Percentiles rank a stretch among this genome's conserved stretches.
Evolutionary conservation across 2,888 invertebrate species (phyloP).

Genomic region (Bursaphelenchus okinawaensis): DNA sequence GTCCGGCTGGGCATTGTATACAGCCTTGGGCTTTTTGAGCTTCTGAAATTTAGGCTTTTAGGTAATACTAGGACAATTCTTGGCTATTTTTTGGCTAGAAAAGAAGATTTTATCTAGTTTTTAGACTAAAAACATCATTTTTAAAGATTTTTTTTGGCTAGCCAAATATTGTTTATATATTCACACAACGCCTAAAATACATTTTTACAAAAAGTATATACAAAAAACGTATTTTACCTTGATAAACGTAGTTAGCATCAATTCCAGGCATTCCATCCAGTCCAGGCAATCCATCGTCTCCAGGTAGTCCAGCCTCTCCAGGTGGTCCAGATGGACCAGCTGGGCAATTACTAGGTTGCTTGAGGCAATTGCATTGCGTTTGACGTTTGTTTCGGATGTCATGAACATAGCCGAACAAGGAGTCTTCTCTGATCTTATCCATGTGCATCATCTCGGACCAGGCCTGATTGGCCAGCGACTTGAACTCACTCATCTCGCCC

Average conservation of each 20-base stretch:
- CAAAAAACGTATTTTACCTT: not conserved
- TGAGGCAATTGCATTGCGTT: conserved; percentile 18
- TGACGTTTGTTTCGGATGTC: not conserved
- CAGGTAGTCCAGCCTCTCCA: not conserved
- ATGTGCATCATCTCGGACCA: conserved; percentile 2
- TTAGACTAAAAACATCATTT: no score
- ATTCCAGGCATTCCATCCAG: not conserved
- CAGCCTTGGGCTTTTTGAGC: not conserved
- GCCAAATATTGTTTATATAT: no score
- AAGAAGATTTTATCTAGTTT: no score
- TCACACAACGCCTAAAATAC: no score
- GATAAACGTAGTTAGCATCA: not conserved
- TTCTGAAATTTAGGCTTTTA: no score
- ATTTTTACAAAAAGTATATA: no score
- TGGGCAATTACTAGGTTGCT: conserved; percentile 22
- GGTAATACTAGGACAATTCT: no score
- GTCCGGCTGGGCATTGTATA: not conserved
- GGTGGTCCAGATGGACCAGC: conserved; percentile 23
- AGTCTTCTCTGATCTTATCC: not conserved
- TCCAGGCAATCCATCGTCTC: conserved; percentile 7
- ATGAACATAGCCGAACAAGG: not conserved
- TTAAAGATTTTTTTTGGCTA: no score
- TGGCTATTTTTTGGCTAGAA: no score
- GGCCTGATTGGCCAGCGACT: not conserved
- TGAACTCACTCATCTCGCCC: conserved; percentile 1